Percentiles rank a stretch among this genome's conserved stretches.
These are phyloP conservation scores for Osmerus mordax DNA, from an alignment of 2,113 vertebrate species.

Conservation along the genomic window DNA sequence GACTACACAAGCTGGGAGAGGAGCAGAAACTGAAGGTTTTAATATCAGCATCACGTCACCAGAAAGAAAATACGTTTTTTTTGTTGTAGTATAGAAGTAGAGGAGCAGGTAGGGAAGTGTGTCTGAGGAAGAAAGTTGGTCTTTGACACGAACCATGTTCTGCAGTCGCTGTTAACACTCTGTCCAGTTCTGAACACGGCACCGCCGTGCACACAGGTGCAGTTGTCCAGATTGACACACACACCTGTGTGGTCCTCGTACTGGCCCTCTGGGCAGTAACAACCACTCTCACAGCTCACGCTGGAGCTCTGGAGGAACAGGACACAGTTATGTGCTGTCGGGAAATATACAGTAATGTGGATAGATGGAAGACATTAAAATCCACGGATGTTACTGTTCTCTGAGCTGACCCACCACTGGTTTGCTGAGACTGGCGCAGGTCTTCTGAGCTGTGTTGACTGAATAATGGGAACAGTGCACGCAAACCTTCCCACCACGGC, in stretches of 20 bases:
- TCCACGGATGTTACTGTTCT: neutral
- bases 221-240: slow-evolving; percentile 61
- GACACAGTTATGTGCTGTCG: neutral
- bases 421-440: slow-evolving; percentile 64
- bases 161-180: slow-evolving; percentile 54
- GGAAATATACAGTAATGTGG: neutral
- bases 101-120: neutral
- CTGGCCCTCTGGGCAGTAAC: slow-evolving; percentile 61
- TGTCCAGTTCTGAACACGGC: slow-evolving; percentile 54
- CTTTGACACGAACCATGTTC: slow-evolving; percentile 56
- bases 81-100: no score
- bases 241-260: slow-evolving; percentile 65
- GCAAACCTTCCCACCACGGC: slow-evolving; percentile 55
- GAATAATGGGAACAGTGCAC: slow-evolving; percentile 52
- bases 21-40: neutral
- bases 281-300: slow-evolving; percentile 59
- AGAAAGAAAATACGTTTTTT: no score
- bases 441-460: slow-evolving; percentile 54
- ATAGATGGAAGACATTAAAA: no score
- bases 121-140: neutral
- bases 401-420: slow-evolving; percentile 48
- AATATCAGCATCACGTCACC: no score
- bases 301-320: slow-evolving; percentile 35
- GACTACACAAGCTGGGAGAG: slow-evolving; percentile 52
- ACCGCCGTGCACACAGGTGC: slow-evolving; percentile 65